Conservation (phyloP, 2,888 invertebrate genomes). For the Drosophila aldrichi region DNA sequence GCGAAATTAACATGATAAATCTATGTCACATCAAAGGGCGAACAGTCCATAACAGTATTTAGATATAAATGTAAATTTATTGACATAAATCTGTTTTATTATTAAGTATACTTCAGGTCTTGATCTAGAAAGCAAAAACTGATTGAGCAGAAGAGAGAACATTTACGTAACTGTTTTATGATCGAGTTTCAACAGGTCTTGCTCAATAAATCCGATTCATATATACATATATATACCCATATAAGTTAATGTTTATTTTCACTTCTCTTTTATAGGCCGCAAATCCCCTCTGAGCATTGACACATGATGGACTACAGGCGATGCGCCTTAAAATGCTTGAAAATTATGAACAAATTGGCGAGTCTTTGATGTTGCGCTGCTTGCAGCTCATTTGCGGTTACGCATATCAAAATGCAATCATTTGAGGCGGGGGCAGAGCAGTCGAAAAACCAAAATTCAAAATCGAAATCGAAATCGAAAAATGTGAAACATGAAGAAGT, state of each 20-base stretch:
- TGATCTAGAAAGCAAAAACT: not conserved
- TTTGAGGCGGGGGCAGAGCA: constrained; percentile 24
- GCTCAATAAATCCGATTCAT: constrained; percentile 1
- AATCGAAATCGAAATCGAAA: constrained; percentile 5
- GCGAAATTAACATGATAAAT: not conserved
- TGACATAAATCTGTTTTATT: not conserved
- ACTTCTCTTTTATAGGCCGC: not conserved
- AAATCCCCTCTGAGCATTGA: not conserved
- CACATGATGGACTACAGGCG: constrained; percentile 41
- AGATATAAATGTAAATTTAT: not conserved
- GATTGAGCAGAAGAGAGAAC: not conserved
- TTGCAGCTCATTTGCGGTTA: constrained; percentile 40
- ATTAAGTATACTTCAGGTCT: not conserved
- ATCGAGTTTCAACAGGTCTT: not conserved
- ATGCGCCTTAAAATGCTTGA: constrained; percentile 49
- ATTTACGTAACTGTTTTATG: not conserved
- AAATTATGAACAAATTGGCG: constrained; percentile 32
- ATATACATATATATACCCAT: not conserved
- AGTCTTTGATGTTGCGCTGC: constrained; percentile 66
- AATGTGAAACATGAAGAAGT: constrained; percentile 8
- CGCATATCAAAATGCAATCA: constrained; percentile 67
- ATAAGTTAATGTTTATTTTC: not conserved
- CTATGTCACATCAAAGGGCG: constrained; percentile 7
- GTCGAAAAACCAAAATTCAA: not conserved
- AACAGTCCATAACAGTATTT: not conserved